Percentiles rank a stretch among this genome's conserved stretches.
Evolutionary conservation across 2,113 vertebrate species (phyloP).

Genomic region (Suncus etruscus): DNA sequence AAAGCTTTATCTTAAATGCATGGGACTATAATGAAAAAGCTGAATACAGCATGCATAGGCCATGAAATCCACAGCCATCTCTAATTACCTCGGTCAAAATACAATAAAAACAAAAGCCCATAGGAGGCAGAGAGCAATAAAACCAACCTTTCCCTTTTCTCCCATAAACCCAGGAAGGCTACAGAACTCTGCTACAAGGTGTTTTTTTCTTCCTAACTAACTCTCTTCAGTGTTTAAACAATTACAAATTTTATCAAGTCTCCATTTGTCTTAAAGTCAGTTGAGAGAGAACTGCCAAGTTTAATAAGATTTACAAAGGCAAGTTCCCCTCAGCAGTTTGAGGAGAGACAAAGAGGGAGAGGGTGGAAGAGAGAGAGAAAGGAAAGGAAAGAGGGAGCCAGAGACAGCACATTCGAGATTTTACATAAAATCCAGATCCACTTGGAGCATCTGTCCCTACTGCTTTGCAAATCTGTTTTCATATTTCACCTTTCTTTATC

Average conservation of each 20-base stretch:
- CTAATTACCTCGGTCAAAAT: conserved; percentile 45
- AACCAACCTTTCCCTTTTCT: conserved; percentile 34
- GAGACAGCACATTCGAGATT: conserved; percentile 60
- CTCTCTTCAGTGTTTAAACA: conserved; percentile 61
- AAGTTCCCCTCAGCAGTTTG: conserved; percentile 74
- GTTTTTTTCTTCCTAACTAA: conserved; percentile 41
- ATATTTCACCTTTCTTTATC: conserved; percentile 19
- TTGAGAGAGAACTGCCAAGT: conserved; percentile 80
- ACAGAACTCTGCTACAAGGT: not conserved
- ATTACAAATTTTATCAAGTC: conserved; percentile 62
- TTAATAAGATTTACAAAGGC: conserved; percentile 83
- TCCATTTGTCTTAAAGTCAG: conserved; percentile 67
- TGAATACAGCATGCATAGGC: not conserved
- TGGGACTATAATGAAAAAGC: conserved; percentile 65
- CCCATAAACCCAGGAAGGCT: conserved; percentile 8
- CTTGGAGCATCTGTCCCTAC: conserved; percentile 69
- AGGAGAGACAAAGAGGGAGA: conserved; percentile 58
- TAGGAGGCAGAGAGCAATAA: conserved; percentile 41
- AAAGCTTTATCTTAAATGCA: conserved; percentile 38
- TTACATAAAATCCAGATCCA: conserved; percentile 84
- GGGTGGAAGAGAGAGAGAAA: not conserved
- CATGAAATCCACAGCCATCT: conserved; percentile 41
- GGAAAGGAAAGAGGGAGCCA: not conserved
- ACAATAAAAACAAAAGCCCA: conserved; percentile 62
- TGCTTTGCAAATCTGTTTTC: conserved; percentile 81